These are phyloP conservation scores for Argynnis bischoffii DNA, from an alignment of 2,888 invertebrate genomes.

Conservation along the genomic window DNA sequence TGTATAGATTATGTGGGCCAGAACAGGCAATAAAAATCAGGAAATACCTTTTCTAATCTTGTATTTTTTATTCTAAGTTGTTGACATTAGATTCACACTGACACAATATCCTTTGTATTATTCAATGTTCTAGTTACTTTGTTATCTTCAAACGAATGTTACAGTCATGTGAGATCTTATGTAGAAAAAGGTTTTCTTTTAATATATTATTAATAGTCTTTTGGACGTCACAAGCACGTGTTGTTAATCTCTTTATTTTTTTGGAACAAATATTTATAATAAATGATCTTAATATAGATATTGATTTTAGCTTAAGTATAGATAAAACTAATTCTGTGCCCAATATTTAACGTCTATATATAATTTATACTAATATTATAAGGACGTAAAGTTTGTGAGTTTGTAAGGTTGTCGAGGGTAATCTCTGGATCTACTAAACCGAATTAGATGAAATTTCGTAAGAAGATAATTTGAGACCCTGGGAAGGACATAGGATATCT, in stretches of 20 bases:
- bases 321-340: not conserved
- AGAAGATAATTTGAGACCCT: no score
- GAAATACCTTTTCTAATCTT: not conserved
- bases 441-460: no score
- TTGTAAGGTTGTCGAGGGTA: no score
- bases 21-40: no score
- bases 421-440: no score
- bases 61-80: not conserved
- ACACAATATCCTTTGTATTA: conserved; percentile 41
- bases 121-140: conserved; percentile 40
- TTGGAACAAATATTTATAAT: conserved; percentile 19
- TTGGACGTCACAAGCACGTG: conserved; percentile 52
- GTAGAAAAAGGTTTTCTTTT: conserved; percentile 35
- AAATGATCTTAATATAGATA: not conserved
- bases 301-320: not conserved
- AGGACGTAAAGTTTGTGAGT: no score
- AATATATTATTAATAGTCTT: conserved; percentile 41
- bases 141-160: conserved; percentile 42
- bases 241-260: conserved; percentile 23
- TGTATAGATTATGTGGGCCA: no score
- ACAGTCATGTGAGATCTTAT: conserved; percentile 35
- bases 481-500: no score
- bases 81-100: conserved; percentile 24
- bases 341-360: no score
- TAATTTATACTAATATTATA: no score